phyloP scores from a whole-genome alignment of 2,888 invertebrate genomes.

The Tromatobia lineatoria region DNA sequence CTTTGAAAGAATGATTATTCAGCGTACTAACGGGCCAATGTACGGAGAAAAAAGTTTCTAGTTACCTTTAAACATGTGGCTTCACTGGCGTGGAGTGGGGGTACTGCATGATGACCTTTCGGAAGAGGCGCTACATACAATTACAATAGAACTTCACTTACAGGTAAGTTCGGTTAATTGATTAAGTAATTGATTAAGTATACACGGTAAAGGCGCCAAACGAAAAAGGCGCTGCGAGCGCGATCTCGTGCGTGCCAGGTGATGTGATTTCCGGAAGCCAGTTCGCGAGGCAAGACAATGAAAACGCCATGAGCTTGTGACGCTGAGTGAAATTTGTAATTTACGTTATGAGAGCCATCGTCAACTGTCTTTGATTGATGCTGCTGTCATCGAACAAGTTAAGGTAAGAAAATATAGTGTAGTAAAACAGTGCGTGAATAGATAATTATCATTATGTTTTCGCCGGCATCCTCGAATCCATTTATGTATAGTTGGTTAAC shows the following conservation, averaged over 20 bases:
- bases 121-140: conserved; percentile 15
- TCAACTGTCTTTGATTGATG: too few relatives aligned
- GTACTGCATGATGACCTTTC: neutral
- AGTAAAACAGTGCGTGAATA: neutral
- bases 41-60: neutral
- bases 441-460: too few relatives aligned
- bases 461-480: neutral
- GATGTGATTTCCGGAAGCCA: neutral
- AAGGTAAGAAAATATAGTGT: neutral
- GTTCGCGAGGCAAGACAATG: neutral
- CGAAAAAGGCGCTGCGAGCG: neutral
- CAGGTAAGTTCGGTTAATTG: too few relatives aligned
- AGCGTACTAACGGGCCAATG: neutral
- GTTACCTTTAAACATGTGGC: neutral
- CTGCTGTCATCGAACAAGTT: neutral
- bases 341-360: conserved; percentile 4
- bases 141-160: too few relatives aligned
- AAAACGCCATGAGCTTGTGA: neutral
- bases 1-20: conserved; percentile 11
- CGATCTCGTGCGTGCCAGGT: neutral
- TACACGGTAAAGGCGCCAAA: conserved; percentile 11
- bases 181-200: too few relatives aligned
- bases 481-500: neutral
- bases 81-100: neutral
- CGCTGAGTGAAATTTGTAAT: neutral